phyloP scores from a whole-genome alignment of 2,113 vertebrate species.

The Malaclemys terrapin region DNA sequence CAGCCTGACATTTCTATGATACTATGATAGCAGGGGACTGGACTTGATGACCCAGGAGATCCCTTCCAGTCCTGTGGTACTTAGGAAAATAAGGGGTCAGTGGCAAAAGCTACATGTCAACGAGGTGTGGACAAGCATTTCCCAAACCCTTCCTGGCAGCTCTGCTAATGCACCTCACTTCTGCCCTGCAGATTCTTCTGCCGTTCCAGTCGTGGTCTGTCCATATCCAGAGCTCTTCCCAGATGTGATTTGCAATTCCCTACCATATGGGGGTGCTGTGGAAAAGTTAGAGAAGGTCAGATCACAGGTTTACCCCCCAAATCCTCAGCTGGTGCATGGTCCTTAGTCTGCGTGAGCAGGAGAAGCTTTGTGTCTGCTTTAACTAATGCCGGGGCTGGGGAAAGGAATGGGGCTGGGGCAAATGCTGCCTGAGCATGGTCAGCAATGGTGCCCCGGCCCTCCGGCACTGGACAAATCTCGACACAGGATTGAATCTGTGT shows the following conservation, averaged over 20 bases:
- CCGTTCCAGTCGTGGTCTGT: not conserved
- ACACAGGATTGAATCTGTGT: not conserved
- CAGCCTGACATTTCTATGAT: not conserved
- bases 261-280: not conserved
- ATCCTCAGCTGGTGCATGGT: too few species aligned
- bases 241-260: not conserved
- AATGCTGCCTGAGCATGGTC: not conserved
- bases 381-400: not conserved
- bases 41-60: not conserved
- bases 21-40: not conserved
- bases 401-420: not conserved
- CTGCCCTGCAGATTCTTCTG: not conserved
- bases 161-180: not conserved
- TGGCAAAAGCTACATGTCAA: not conserved
- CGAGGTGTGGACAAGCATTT: not conserved
- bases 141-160: not conserved
- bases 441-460: not conserved
- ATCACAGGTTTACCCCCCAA: not conserved
- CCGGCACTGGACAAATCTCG: not conserved
- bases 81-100: too few species aligned
- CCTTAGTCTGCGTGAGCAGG: not conserved
- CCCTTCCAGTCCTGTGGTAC: not conserved
- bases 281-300: not conserved
- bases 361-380: not conserved
- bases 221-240: not conserved